A percentile compares a stretch with the other conserved stretches of the same genome.
phyloP scores from a whole-genome alignment of 2,113 vertebrate species.

The Mohoua ochrocephala region DNA sequence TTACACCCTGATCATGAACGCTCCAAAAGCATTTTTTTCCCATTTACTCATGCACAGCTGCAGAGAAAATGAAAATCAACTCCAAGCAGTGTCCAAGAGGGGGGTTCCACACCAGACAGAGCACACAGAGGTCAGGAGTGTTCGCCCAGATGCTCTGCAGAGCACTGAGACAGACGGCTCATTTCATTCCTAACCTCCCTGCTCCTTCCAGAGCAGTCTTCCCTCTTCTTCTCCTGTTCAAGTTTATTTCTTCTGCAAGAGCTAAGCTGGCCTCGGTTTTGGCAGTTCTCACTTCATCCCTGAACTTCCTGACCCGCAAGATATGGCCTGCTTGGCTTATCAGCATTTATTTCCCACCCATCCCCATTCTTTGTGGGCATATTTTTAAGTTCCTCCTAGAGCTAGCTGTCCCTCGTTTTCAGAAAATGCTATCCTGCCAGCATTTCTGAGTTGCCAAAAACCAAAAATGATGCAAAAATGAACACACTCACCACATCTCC shows the following conservation, averaged over 20 bases:
- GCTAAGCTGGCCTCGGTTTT: neutral
- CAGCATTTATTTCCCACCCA: neutral
- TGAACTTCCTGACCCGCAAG: neutral
- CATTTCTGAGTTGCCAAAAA: neutral
- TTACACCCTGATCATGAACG: neutral
- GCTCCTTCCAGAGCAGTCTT: neutral
- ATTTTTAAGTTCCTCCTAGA: neutral
- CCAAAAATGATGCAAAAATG: neutral
- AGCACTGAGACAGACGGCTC: neutral
- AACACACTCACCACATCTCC: neutral
- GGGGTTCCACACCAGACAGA: neutral
- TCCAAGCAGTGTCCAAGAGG: neutral
- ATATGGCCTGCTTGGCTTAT: neutral
- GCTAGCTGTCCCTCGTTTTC: neutral
- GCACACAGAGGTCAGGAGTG: neutral
- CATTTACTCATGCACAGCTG: slow-evolving; percentile 14
- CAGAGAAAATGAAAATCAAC: neutral
- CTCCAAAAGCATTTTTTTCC: neutral
- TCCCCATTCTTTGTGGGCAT: neutral
- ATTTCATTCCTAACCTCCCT: neutral
- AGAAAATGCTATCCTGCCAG: neutral
- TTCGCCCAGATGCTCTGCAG: neutral
- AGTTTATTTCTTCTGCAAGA: neutral
- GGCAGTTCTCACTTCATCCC: neutral
- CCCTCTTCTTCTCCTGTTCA: neutral